A percentile compares a stretch with the other conserved stretches of the same genome.
These are phyloP conservation scores for Plusia festucae DNA, from an alignment of 2,888 invertebrate species.

Conservation along the genomic window DNA sequence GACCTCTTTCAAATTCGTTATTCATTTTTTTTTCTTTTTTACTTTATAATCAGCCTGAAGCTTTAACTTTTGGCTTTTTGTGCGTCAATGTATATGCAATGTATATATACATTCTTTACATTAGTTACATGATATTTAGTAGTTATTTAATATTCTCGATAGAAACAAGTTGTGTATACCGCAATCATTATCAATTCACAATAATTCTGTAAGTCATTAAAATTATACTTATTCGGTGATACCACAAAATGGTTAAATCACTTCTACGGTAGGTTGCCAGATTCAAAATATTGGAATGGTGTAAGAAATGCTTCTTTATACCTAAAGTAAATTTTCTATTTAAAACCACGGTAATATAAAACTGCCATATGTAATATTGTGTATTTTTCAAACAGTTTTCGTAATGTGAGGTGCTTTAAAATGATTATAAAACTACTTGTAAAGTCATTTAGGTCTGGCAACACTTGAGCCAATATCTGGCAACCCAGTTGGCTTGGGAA, in stretches of 20 bases:
- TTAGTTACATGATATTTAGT: no score
- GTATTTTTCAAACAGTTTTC: constrained; percentile 22
- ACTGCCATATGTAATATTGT: constrained; percentile 22
- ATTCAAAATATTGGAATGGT: constrained; percentile 7
- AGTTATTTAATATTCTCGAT: constrained; percentile 10
- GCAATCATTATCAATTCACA: constrained; percentile 50
- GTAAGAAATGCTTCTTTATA: not conserved
- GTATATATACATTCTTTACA: no score
- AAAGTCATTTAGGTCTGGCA: constrained; percentile 35
- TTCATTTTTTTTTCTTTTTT: no score
- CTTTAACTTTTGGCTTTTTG: constrained; percentile 18
- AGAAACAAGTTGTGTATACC: constrained; percentile 37
- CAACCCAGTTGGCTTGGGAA: constrained; percentile 43
- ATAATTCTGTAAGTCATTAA: constrained; percentile 39
- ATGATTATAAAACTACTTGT: constrained; percentile 33
- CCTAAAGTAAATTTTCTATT: not conserved
- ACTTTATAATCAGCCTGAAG: no score
- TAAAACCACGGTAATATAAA: not conserved
- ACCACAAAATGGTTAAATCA: not conserved
- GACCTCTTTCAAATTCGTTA: not conserved
- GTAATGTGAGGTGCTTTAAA: constrained; percentile 34
- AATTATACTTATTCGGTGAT: constrained; percentile 16
- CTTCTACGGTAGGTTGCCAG: constrained; percentile 42
- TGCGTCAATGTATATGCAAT: no score
- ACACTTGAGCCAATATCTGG: constrained; percentile 26